Conservation (phyloP, 2,113 vertebrate genomes). For the Pluvialis apricaria region DNA sequence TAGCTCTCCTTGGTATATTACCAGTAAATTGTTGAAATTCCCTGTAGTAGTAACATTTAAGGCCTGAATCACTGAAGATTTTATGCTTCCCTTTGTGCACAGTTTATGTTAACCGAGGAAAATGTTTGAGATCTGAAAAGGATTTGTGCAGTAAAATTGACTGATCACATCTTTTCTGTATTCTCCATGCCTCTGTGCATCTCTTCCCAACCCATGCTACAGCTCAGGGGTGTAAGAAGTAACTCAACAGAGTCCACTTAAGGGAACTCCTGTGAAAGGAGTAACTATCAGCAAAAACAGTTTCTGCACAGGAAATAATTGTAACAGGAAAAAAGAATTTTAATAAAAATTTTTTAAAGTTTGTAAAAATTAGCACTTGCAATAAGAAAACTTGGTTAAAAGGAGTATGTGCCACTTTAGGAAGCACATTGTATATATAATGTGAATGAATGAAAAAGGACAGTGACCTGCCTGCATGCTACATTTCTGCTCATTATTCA, state of each 20-base stretch:
- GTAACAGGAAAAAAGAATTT: background rate
- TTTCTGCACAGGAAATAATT: background rate
- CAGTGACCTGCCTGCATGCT: background rate
- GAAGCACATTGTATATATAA: background rate
- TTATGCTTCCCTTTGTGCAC: conserved; percentile 53
- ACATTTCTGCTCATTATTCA: background rate
- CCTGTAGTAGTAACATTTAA: conserved; percentile 66
- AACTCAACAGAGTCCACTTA: background rate
- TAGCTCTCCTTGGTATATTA: conserved; percentile 45
- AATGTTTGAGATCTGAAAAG: conserved; percentile 23
- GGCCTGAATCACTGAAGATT: conserved; percentile 56
- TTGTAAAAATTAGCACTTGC: background rate
- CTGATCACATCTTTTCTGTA: conserved; percentile 17
- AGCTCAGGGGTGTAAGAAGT: background rate
- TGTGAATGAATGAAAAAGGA: background rate
- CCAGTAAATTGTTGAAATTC: conserved; percentile 58
- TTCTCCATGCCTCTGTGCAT: background rate
- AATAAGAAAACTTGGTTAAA: background rate
- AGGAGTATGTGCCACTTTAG: background rate
- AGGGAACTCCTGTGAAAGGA: background rate
- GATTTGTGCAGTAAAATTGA: conserved; percentile 57
- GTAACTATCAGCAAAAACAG: background rate
- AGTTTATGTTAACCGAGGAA: conserved; percentile 51
- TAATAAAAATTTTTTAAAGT: background rate
- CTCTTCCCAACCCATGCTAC: background rate